Percentiles rank a stretch among this genome's conserved stretches.
Evolutionary conservation across 2,888 invertebrate species (phyloP).

Genomic region (Escarpia spicata): DNA sequence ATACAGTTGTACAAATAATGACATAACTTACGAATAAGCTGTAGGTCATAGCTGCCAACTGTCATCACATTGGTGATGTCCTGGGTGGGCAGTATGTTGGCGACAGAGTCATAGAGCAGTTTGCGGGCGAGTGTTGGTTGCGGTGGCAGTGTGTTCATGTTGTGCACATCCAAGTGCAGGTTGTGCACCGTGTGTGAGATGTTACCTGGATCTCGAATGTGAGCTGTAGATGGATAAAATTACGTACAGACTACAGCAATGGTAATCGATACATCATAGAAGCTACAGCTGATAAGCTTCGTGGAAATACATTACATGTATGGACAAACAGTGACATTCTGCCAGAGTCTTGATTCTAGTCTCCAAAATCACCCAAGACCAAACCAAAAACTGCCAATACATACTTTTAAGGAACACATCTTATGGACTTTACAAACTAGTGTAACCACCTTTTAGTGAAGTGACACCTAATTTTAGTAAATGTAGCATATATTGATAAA

Average conservation of each 20-base stretch:
- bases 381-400: no score
- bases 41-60: conserved; percentile 61
- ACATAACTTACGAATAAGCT: conserved; percentile 55
- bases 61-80: conserved; percentile 54
- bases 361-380: no score
- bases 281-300: no score
- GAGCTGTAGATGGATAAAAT: conserved; percentile 70
- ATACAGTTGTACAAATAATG: not conserved
- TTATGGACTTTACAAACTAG: not conserved
- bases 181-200: conserved; percentile 78
- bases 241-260: not conserved
- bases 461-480: no score
- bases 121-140: conserved; percentile 84
- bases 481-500: no score
- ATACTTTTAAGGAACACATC: not conserved
- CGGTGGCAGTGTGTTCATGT: conserved; percentile 83
- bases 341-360: no score
- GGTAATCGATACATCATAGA: no score
- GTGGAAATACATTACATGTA: no score
- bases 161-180: conserved; percentile 81
- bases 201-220: conserved; percentile 85
- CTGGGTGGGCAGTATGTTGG: conserved; percentile 68
- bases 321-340: no score
- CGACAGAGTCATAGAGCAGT: conserved; percentile 84
- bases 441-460: not conserved